These are phyloP conservation scores for Tenthredo amoena DNA, from an alignment of 2,888 invertebrate genomes.

Conservation along the genomic window DNA sequence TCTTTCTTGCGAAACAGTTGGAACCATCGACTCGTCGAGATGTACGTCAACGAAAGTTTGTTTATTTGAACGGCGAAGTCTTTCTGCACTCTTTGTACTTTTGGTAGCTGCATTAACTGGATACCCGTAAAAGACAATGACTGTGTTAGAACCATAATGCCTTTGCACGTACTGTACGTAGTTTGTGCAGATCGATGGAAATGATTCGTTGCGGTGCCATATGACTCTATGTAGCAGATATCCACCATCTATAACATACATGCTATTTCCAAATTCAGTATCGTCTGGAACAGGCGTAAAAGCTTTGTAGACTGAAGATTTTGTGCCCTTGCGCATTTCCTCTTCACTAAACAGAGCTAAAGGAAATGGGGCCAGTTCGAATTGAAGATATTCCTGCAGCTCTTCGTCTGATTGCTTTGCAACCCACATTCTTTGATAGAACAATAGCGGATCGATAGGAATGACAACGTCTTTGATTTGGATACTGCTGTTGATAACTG, in stretches of 20 bases:
- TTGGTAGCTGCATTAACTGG: constrained; percentile 50
- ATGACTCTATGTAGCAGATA: constrained; percentile 65
- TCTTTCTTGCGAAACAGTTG: constrained; percentile 60
- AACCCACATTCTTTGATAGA: constrained; percentile 59
- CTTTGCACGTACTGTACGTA: constrained; percentile 63
- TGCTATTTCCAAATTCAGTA: constrained; percentile 46
- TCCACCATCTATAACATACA: constrained; percentile 66
- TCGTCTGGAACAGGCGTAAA: constrained; percentile 3
- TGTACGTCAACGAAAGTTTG: constrained; percentile 54
- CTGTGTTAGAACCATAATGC: constrained; percentile 58
- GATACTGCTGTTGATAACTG: constrained; percentile 25
- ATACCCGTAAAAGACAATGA: constrained; percentile 65
- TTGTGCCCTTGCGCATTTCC: constrained; percentile 44
- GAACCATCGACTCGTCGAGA: constrained; percentile 58
- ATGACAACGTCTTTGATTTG: constrained; percentile 53
- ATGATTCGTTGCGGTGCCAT: constrained; percentile 61
- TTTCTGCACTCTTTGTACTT: constrained; percentile 59
- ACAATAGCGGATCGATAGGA: constrained; percentile 57
- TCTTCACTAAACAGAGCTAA: constrained; percentile 50
- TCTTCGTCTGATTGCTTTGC: constrained; percentile 56
- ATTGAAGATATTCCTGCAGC: constrained; percentile 43
- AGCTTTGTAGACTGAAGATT: constrained; percentile 11
- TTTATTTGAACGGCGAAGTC: constrained; percentile 43
- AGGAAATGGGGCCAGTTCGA: constrained; percentile 54
- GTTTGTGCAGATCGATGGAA: constrained; percentile 58